Conservation (phyloP, 2,797 vertebrate genomes). For the Onychomys leucogaster region DNA sequence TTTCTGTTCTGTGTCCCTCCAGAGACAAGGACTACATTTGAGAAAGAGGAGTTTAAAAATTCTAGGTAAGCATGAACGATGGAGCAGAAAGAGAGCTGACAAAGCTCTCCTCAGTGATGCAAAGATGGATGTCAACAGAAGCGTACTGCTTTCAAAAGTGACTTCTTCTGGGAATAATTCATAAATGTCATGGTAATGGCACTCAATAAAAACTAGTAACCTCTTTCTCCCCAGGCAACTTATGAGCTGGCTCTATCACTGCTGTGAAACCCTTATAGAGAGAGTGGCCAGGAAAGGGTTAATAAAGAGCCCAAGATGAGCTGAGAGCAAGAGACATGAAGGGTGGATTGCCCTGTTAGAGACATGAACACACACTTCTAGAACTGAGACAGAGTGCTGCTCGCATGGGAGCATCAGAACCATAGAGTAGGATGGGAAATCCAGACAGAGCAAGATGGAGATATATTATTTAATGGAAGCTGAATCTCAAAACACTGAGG, state of each 20-base stretch:
- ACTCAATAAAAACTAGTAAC: neutral
- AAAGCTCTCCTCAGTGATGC: neutral
- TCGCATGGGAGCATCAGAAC: neutral
- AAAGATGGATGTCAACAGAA: neutral
- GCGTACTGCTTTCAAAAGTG: neutral
- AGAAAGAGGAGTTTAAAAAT: neutral
- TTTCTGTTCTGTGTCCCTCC: slow-evolving; percentile 6
- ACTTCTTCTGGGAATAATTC: neutral
- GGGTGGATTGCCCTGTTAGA: neutral
- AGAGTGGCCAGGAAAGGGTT: neutral
- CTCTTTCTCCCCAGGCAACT: neutral
- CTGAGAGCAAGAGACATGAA: slow-evolving; percentile 11
- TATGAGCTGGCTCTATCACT: neutral
- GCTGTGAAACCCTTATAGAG: neutral
- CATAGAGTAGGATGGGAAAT: neutral
- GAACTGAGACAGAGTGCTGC: neutral
- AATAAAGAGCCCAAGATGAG: neutral
- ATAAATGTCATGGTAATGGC: neutral
- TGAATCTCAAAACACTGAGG: neutral
- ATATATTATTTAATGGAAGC: neutral
- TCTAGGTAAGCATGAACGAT: neutral
- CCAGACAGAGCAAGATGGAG: neutral
- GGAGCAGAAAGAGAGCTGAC: neutral
- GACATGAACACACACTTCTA: neutral
- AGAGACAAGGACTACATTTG: slow-evolving; percentile 31